phyloP scores from a whole-genome alignment of 2,113 vertebrate species.

The Polypterus bichir region DNA sequence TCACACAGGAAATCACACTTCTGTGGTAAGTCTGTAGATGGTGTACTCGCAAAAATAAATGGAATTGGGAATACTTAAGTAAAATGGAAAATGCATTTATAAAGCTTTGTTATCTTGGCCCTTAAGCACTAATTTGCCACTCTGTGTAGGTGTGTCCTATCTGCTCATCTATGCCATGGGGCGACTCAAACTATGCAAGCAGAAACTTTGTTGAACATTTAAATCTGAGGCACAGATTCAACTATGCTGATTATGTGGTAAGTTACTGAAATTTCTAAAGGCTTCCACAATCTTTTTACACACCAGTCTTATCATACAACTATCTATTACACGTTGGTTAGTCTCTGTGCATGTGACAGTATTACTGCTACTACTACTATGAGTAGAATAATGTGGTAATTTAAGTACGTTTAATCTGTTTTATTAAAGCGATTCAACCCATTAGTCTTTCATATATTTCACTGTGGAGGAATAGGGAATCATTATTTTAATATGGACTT shows the following conservation, averaged over 20 bases:
- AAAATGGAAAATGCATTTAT: not conserved
- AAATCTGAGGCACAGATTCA: conserved; percentile 56
- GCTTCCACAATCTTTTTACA: not conserved
- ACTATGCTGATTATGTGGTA: conserved; percentile 65
- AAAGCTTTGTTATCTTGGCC: not conserved
- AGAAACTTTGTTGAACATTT: conserved; percentile 62
- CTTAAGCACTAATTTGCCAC: conserved; percentile 4
- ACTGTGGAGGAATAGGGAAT: too few species aligned
- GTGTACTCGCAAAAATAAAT: not conserved
- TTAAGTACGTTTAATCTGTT: too few species aligned
- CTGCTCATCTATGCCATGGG: conserved; percentile 61
- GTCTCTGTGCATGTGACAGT: too few species aligned
- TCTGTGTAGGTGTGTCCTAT: conserved; percentile 63
- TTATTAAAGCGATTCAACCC: too few species aligned
- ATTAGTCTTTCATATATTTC: too few species aligned
- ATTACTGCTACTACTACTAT: too few species aligned
- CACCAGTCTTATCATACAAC: too few species aligned
- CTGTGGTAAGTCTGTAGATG: conserved; percentile 38
- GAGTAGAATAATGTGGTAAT: too few species aligned
- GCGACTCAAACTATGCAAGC: conserved; percentile 53
- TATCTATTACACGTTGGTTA: too few species aligned
- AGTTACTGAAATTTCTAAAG: conserved; percentile 20
- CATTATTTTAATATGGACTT: too few species aligned
- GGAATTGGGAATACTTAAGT: not conserved
- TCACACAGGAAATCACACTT: conserved; percentile 49